Evolutionary conservation across 2,113 vertebrate genomes (phyloP).

Genomic region (Oxyruncus cristatus): DNA sequence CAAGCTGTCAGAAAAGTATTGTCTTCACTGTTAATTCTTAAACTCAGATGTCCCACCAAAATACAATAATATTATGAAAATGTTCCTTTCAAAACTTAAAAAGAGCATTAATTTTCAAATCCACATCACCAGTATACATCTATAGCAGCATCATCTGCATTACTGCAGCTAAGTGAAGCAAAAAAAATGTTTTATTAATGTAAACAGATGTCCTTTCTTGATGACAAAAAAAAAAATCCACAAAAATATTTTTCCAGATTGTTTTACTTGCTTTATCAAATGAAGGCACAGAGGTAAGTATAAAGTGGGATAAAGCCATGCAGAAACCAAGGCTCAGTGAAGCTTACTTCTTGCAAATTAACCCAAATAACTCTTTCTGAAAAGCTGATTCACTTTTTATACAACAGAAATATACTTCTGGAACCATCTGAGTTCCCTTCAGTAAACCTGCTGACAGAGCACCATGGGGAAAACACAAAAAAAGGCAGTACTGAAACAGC

Average conservation of each 20-base stretch:
- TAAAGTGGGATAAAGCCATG: neutral
- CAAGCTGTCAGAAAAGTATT: neutral
- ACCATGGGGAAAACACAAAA: neutral
- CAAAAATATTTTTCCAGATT: neutral
- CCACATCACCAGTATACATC: neutral
- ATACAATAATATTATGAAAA: neutral
- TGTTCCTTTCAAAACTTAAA: neutral
- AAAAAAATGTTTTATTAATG: neutral
- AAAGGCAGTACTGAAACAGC: neutral
- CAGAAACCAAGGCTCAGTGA: neutral
- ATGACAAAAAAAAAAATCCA: neutral
- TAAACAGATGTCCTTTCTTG: neutral
- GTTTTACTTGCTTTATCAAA: neutral
- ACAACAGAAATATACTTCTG: neutral
- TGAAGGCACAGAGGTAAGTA: neutral
- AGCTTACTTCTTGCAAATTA: neutral
- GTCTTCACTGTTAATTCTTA: neutral
- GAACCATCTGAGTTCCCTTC: neutral
- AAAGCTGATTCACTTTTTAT: constrained; percentile 40
- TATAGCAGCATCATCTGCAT: neutral
- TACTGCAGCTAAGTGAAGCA: neutral
- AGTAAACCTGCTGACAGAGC: constrained; percentile 25
- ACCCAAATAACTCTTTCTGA: neutral
- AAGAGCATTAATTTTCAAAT: neutral
- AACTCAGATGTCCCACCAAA: neutral